Evolutionary conservation across 2,113 vertebrate species (phyloP), one percentile per base, ranked within the genome.

Genomic region (Chaenocephalus aceratus): DNA sequence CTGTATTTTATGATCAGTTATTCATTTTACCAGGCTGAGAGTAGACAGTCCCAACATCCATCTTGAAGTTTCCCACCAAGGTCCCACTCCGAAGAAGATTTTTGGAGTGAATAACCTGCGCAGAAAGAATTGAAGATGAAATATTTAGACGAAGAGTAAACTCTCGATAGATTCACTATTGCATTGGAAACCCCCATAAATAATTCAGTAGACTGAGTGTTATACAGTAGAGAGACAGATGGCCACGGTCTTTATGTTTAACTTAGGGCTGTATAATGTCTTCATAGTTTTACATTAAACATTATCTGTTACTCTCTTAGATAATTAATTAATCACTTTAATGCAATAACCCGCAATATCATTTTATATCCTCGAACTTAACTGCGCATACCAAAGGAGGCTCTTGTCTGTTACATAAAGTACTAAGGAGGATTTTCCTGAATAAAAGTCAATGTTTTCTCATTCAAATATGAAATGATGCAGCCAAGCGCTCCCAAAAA

Each of bases 71-170:
- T 0, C 98, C 98, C 26, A 99, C 97, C 88, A 99, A 77, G 0
- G 97, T 99, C 59, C 98, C 98, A 0, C 98, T 99, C 51, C 98
- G 94, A 73, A 99, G 89, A 70, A 99, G 96, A 87, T 99, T 99
- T 93, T 99, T 99, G 57, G 98, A 99, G 90, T 99, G 98, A 80
- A 99, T 99, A 45, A 99, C 98, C 98, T 99, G 54, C 26, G 21
- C 18, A 80, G 16, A 72, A 10, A 76, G 12, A 77, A 73, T 75
- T 7, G 10, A 45, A 41, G 68, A 70, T 44, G 3, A 71, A 64
- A 23, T 53, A 68, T 64, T 46, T 82, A 51, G 48, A 70, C 57
- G 26, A 62, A 62, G 7, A 46, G 14, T 34, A 75, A 72, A 76
- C 46, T 41, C 57, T 15, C 30, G 3, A 51, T 15, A 13, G 11